phyloP scores from a whole-genome alignment of 2,797 vertebrate genomes.

The Apogon talboti region DNA sequence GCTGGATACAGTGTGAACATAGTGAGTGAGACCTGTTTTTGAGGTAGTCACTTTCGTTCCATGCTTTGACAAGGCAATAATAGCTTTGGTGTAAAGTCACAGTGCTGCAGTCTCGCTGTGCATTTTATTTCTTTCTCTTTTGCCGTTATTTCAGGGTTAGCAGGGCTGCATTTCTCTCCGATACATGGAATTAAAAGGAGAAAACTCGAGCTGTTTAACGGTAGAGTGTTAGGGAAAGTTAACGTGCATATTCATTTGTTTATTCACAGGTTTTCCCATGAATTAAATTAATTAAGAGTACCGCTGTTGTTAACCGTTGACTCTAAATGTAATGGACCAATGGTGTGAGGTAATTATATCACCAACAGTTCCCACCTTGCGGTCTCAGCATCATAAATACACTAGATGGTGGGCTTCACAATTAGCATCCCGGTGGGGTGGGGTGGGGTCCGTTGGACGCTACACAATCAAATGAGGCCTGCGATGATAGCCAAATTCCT shows the following conservation, averaged over 20 bases:
- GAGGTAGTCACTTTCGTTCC: constrained; percentile 48
- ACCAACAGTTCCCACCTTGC: constrained; percentile 60
- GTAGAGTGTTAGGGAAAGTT: constrained; percentile 1
- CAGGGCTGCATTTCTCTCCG: too few relatives aligned
- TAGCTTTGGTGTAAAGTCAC: constrained; percentile 35
- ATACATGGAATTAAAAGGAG: too few relatives aligned
- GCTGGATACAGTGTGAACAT: constrained; percentile 17
- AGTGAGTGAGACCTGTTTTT: constrained; percentile 41
- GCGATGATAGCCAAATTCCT: constrained; percentile 64
- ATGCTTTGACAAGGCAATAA: constrained; percentile 58
- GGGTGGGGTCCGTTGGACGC: constrained; percentile 16
- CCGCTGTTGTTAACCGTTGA: constrained; percentile 39
- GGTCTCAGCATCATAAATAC: constrained; percentile 68
- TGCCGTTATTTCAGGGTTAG: constrained; percentile 1
- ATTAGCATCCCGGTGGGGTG: constrained; percentile 41
- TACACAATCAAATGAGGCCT: constrained; percentile 46
- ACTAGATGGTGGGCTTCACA: constrained; percentile 60
- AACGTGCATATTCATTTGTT: constrained; percentile 21
- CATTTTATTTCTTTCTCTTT: constrained; percentile 37
- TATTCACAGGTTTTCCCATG: constrained; percentile 37
- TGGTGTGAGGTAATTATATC: constrained; percentile 59
- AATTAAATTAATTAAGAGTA: constrained; percentile 50
- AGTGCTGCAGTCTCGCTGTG: constrained; percentile 14
- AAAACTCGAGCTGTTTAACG: not conserved
- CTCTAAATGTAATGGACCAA: constrained; percentile 51